Percentiles rank a stretch among this genome's conserved stretches.
Evolutionary conservation across 2,113 vertebrate species (phyloP).

Genomic region (Lonchura striata): DNA sequence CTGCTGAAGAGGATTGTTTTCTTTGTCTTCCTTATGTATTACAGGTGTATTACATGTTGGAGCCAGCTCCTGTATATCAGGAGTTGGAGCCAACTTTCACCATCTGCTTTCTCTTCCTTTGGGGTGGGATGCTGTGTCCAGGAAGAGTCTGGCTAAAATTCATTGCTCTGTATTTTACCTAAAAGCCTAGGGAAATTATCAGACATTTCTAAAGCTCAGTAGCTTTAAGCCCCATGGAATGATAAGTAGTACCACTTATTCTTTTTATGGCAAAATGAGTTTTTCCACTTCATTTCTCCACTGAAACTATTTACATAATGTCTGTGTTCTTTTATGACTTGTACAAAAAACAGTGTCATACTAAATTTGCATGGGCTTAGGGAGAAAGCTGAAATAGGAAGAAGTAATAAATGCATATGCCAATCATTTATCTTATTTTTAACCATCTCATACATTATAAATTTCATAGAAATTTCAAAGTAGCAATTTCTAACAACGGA

Average conservation of each 20-base stretch:
- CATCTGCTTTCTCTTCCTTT: not conserved
- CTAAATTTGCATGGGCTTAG: not conserved
- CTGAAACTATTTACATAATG: constrained; percentile 50
- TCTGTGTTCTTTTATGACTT: constrained; percentile 13
- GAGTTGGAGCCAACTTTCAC: not conserved
- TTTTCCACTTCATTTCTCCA: constrained; percentile 53
- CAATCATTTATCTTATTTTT: constrained; percentile 16
- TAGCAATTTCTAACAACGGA: not conserved
- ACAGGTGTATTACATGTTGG: not conserved
- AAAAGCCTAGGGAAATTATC: not conserved
- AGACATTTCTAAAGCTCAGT: not conserved
- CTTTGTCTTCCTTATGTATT: not conserved
- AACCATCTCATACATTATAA: not conserved
- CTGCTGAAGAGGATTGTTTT: not conserved
- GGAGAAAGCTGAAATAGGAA: not conserved
- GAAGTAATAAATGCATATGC: not conserved
- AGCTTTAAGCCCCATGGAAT: not conserved
- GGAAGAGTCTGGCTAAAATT: not conserved
- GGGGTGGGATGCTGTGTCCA: not conserved
- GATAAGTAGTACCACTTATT: not conserved
- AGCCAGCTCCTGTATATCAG: not conserved
- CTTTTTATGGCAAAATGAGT: constrained; percentile 22
- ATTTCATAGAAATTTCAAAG: not conserved
- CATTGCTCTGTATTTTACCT: not conserved
- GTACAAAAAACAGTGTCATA: not conserved